phyloP scores from a whole-genome alignment of 2,113 vertebrate genomes.

The Strix aluco region DNA sequence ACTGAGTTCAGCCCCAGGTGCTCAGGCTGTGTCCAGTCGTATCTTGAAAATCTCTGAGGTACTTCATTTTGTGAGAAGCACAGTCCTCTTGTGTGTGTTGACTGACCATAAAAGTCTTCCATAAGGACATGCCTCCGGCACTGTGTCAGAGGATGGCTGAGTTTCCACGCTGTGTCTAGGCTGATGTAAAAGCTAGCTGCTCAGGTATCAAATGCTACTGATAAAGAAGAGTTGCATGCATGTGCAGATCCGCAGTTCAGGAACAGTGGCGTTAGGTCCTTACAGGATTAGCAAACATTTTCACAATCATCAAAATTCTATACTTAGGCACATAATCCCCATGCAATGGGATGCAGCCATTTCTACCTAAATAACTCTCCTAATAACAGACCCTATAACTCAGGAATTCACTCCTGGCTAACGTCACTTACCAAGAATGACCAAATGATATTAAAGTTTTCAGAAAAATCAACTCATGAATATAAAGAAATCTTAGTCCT shows the following conservation, averaged over 20 bases:
- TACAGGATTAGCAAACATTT: neutral
- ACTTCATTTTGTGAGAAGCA: neutral
- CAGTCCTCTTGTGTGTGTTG: neutral
- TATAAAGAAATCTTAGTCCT: neutral
- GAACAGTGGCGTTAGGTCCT: neutral
- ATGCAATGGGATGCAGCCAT: neutral
- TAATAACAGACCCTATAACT: neutral
- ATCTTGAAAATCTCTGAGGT: neutral
- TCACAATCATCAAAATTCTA: neutral
- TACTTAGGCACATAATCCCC: neutral
- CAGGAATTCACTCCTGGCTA: neutral
- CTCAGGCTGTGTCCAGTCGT: neutral
- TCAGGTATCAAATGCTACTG: fast-evolving
- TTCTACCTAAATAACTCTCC: neutral
- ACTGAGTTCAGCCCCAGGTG: neutral
- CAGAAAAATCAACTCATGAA: neutral
- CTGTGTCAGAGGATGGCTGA: neutral
- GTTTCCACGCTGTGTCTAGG: neutral
- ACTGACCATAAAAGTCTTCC: neutral
- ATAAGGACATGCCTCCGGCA: neutral
- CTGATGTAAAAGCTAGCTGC: neutral
- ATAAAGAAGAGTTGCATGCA: neutral
- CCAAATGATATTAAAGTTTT: neutral
- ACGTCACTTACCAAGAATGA: neutral
- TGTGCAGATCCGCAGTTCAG: neutral